Conservation (phyloP, 2,113 vertebrate genomes). For the Raja brachyura region DNA sequence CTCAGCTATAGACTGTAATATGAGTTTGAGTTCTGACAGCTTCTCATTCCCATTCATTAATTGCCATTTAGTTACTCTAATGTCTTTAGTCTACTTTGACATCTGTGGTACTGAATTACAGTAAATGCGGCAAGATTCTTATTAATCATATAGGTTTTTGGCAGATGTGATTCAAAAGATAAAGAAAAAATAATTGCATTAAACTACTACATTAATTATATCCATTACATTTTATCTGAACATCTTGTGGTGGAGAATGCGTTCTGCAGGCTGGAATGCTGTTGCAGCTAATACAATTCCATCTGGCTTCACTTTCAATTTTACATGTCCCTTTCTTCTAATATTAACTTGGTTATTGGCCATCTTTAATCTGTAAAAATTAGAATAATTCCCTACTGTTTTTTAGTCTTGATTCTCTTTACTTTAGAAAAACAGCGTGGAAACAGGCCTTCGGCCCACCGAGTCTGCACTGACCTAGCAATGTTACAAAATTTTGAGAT, state of each 20-base stretch:
- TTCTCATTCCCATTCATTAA: conserved; percentile 43
- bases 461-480: too few species aligned
- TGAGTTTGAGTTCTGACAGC: conserved; percentile 41
- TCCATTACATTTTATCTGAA: not conserved
- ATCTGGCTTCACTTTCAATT: not conserved
- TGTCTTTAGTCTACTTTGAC: conserved; percentile 44
- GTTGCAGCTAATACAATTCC: not conserved
- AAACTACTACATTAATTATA: not conserved
- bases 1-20: conserved; percentile 32
- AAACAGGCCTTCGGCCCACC: too few species aligned
- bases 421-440: too few species aligned
- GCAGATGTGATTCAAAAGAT: not conserved
- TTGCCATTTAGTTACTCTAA: conserved; percentile 45
- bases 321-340: not conserved
- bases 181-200: not conserved
- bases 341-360: not conserved
- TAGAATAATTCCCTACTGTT: not conserved
- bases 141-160: conserved; percentile 27
- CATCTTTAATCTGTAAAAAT: not conserved
- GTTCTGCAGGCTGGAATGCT: not conserved
- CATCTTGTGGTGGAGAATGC: not conserved
- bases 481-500: too few species aligned
- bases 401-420: not conserved
- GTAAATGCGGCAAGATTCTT: conserved; percentile 15
- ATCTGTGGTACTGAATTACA: conserved; percentile 42